These are phyloP conservation scores for Enteromius trimaculatus DNA, from an alignment of 2,797 vertebrate genomes.

Conservation along the genomic window DNA sequence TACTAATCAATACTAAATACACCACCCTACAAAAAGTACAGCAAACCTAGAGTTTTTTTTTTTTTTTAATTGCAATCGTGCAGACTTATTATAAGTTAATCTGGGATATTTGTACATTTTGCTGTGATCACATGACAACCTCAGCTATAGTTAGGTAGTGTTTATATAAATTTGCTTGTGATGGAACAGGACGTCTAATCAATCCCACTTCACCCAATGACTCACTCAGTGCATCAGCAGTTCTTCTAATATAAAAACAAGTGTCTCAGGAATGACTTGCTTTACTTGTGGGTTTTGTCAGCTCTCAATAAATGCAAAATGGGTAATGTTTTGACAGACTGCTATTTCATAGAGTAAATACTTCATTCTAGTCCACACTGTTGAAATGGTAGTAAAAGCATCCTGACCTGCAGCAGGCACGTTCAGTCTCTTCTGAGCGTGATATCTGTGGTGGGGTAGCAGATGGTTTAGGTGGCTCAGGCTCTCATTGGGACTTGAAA, in stretches of 20 bases:
- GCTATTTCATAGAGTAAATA: background rate
- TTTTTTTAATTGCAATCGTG: too few relatives aligned
- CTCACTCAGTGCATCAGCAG: background rate
- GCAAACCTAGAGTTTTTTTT: too few relatives aligned
- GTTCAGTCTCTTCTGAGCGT: slow-evolving; percentile 73
- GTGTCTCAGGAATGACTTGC: background rate
- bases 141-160: background rate
- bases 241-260: background rate
- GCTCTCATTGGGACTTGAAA: slow-evolving; percentile 74
- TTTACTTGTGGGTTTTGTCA: background rate
- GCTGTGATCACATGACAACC: background rate
- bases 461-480: slow-evolving; percentile 76
- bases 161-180: background rate
- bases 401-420: slow-evolving; percentile 77
- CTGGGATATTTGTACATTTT: background rate
- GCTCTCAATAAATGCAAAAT: background rate
- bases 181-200: background rate
- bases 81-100: too few relatives aligned
- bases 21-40: too few relatives aligned
- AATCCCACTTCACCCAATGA: background rate
- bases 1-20: too few relatives aligned
- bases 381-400: background rate
- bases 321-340: background rate
- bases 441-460: slow-evolving; percentile 73
- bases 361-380: background rate